Base-by-base conservation (phyloP, 2,888 invertebrate genomes). In the Melipona bicolor region DNA sequence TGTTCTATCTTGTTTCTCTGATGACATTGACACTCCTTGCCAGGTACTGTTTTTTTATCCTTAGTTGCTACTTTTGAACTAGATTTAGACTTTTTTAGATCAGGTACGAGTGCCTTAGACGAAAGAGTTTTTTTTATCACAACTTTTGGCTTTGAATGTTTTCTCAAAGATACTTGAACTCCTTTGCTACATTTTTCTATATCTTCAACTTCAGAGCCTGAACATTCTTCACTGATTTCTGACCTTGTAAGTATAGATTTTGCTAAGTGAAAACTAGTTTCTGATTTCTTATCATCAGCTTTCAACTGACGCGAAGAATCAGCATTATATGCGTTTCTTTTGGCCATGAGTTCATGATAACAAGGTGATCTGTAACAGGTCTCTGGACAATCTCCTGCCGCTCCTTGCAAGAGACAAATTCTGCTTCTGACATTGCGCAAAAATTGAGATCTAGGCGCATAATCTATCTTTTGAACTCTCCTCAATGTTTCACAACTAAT, bases 371-470 rank as follows among this genome's bases (percentile, higher is more conserved):
- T 84, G 0, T 70, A 52, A 82, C 80, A 84, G 0, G 19, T 19
- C 5, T 54, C 64, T 13, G 65, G 68, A 17, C 65, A 71, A 49
- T 86, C 81, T 24, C 79, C 83, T n/a, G 36, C 56, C 13, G 24
- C 36, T 2, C 43, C 9, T 6, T 70, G 76, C 27, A 89, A n/a
- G 0, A 85, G 32, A 4, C 84, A 88, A 5, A 87, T 75, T 81
- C 90, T 91, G 43, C 73, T 85, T 24, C 90, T 91, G 17, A 90
- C 92, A 82, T 87, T 88, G 27, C 90, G 90, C 2, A 94, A 87
- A 68, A 93, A 94, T 83, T 92, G 90, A 0, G 93, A 93, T 67
- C 82, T 92, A 6, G 93, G 93, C 5, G 88, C 78, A 21, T 93
- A 93, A 64, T 90, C 86, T 36, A 93, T 92, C 24, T 80, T 89